These are phyloP conservation scores for Alethe castanea DNA, from an alignment of 2,113 vertebrate species.

Conservation along the genomic window DNA sequence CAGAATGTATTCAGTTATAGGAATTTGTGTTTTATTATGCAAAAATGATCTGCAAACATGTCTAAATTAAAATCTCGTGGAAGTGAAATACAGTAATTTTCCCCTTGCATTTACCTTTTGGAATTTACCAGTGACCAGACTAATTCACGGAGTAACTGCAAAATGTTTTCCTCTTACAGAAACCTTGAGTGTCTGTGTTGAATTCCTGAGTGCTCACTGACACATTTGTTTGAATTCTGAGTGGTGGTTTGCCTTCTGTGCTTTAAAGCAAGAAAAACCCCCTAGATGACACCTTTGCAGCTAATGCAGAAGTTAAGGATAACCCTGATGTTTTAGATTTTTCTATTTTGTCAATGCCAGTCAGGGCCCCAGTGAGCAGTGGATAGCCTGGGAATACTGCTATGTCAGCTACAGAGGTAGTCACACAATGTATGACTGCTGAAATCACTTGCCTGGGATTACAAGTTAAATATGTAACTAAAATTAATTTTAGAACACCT, in stretches of 20 bases:
- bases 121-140: neutral
- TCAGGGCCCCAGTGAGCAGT: neutral
- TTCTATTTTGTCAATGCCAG: neutral
- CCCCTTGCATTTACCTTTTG: neutral
- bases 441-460: neutral
- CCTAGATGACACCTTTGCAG: neutral
- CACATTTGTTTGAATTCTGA: neutral
- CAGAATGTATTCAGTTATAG: neutral
- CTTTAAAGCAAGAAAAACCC: neutral
- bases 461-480: neutral
- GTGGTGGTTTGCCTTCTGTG: neutral
- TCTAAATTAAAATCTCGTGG: neutral
- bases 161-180: neutral
- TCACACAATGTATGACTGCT: neutral
- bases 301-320: neutral
- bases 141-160: neutral
- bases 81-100: neutral
- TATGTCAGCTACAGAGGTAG: neutral
- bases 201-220: neutral
- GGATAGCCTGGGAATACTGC: neutral
- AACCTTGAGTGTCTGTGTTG: neutral
- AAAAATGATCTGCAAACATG: neutral
- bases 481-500: slow-evolving; percentile 19
- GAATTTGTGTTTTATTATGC: neutral
- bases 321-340: neutral